These are phyloP conservation scores for Acipenser oxyrinchus DNA, from an alignment of 2,797 vertebrate species.

Conservation along the genomic window DNA sequence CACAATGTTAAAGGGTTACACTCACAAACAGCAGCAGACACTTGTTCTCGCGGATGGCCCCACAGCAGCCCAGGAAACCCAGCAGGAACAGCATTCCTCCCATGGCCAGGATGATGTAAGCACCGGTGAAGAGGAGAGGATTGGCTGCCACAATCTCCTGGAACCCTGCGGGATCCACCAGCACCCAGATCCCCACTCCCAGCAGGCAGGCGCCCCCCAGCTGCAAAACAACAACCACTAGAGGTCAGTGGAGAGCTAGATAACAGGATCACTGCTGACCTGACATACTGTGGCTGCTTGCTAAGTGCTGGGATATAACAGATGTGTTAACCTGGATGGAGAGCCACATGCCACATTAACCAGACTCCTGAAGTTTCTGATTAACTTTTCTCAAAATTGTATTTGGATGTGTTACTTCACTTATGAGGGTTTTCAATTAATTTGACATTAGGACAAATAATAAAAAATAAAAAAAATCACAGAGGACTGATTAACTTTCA, in stretches of 20 bases:
- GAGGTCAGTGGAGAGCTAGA: background rate
- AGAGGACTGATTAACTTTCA: too few species aligned
- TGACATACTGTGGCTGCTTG: too few species aligned
- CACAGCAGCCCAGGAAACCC: slow-evolving; percentile 88
- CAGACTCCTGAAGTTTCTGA: too few species aligned
- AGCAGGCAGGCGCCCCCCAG: slow-evolving; percentile 86
- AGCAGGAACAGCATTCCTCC: slow-evolving; percentile 89
- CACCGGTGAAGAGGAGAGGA: slow-evolving; percentile 82
- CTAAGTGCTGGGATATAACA: too few species aligned
- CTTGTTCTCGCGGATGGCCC: slow-evolving; percentile 89
- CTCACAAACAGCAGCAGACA: slow-evolving; percentile 88
- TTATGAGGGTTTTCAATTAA: too few species aligned
- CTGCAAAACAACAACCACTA: slow-evolving; percentile 41
- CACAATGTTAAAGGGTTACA: slow-evolving; percentile 23
- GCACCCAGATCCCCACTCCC: slow-evolving; percentile 85
- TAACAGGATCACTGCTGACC: too few species aligned
- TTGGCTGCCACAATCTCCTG: slow-evolving; percentile 87
- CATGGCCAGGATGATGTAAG: slow-evolving; percentile 87
- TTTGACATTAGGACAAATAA: too few species aligned
- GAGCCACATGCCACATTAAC: too few species aligned
- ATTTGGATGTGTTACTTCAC: too few species aligned
- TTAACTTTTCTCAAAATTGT: too few species aligned
- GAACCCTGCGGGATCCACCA: slow-evolving; percentile 89
- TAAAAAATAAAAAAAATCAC: too few species aligned
- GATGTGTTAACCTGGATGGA: too few species aligned